phyloP scores from a whole-genome alignment of 2,797 vertebrate genomes.

The Danio kyathit region DNA sequence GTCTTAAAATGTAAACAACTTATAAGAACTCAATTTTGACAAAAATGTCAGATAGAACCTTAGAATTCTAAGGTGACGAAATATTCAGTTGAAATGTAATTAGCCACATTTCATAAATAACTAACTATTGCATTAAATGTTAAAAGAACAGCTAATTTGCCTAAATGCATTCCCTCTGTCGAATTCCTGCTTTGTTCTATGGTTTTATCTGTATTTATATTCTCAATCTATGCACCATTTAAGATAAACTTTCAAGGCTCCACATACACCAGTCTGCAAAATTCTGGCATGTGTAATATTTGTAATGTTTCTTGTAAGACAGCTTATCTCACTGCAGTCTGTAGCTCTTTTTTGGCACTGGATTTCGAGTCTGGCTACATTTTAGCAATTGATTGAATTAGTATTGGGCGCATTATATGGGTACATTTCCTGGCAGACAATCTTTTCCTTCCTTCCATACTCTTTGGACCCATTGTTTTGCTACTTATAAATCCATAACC shows the following conservation, averaged over 20 bases:
- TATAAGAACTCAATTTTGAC: no score
- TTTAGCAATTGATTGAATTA: slow-evolving; percentile 28
- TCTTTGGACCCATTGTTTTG: slow-evolving; percentile 37
- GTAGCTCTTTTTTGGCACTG: slow-evolving; percentile 4
- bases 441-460: slow-evolving; percentile 45
- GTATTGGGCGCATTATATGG: slow-evolving; percentile 35
- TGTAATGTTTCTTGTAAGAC: not conserved
- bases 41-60: no score
- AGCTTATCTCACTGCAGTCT: not conserved
- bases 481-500: slow-evolving; percentile 48
- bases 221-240: not conserved
- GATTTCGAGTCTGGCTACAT: slow-evolving; percentile 24
- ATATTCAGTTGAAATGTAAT: no score
- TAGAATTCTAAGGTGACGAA: no score
- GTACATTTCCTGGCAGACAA: slow-evolving; percentile 24
- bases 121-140: no score
- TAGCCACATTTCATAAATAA: no score
- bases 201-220: not conserved
- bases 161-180: not conserved
- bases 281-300: not conserved
- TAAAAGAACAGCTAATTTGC: no score
- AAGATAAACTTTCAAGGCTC: not conserved
- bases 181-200: not conserved
- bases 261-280: not conserved
- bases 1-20: no score